These are phyloP conservation scores for Phaethon lepturus DNA, from an alignment of 2,113 vertebrate genomes.

Conservation along the genomic window DNA sequence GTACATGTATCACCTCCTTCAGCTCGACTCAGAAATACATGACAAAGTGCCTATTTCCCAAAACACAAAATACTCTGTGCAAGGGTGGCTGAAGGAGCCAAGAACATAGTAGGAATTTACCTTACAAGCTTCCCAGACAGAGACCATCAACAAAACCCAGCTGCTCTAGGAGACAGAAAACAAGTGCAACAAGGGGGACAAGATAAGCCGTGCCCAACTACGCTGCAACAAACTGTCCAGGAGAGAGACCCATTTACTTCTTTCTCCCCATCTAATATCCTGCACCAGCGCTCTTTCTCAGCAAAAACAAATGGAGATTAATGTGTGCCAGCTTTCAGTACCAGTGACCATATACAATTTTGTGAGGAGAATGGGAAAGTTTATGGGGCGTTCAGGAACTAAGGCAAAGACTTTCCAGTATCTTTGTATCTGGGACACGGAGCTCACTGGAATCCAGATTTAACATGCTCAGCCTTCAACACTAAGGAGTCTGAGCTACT, in stretches of 20 bases:
- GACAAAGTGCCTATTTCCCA: not conserved
- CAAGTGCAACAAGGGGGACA: not conserved
- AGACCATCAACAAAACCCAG: not conserved
- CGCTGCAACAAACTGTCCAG: not conserved
- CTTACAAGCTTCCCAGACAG: not conserved
- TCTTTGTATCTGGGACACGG: not conserved
- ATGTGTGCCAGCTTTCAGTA: conserved; percentile 37
- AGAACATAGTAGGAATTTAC: not conserved
- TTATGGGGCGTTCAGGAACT: conserved; percentile 48
- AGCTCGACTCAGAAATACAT: not conserved
- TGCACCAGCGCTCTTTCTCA: not conserved
- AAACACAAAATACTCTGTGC: not conserved
- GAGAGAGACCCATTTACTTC: not conserved
- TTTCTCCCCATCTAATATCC: not conserved
- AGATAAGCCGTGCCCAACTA: conserved; percentile 26
- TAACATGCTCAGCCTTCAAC: not conserved
- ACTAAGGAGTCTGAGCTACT: not conserved
- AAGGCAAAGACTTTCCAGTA: conserved; percentile 63
- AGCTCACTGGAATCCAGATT: not conserved
- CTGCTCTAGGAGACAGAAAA: conserved; percentile 14
- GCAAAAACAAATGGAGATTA: conserved; percentile 11
- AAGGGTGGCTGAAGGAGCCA: not conserved
- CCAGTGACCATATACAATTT: not conserved
- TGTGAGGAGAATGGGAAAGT: conserved; percentile 25
- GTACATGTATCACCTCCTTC: not conserved